Evolutionary conservation across 2,113 vertebrate species (phyloP), one percentile per base, ranked within the genome.

Genomic region (Acrocephalus kingi): DNA sequence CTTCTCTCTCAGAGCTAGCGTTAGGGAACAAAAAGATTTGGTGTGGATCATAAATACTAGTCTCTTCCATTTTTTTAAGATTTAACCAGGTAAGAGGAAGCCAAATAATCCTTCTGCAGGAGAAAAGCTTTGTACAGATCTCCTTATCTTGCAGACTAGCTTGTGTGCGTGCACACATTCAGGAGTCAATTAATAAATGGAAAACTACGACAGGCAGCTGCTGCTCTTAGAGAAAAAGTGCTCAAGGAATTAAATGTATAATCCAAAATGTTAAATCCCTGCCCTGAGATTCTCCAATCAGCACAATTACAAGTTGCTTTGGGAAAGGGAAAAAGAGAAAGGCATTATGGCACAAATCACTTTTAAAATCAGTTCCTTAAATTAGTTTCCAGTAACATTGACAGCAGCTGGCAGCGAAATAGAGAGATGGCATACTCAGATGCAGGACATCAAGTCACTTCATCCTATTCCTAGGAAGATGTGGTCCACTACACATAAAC

Each of bases 221-320:
- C 76, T 95, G 83, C 64, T 96, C 76, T 84, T 81, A 37, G 64
- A 51, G 64, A 37, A 46, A 68, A 94, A 84, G 35, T 84, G 52
- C 76, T 84, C 69, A 81, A 94, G 83, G 88, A 96, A 92, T 94
- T 84, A 92, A 94, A 52, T 33, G 31, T 61, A 43, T 89, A 92
- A 95, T 87, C 93, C 83, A 78, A 84, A 96, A 90, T 51, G 66
- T 89, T 48, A 84, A 87, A 87, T 90, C 69, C 43, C 92, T 95
- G 86, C 80, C 73, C 66, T 84, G 80, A 94, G 69, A 92, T 76
- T 75, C 89, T 87, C 52, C 90, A 82, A 8, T 72, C 83, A 79
- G 54, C 54, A 93, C 64, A 84, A 49, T 66, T 87, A 81, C 37
- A 90, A 89, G 52, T 96, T 86, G 64, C 88, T 93, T 87, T 64